phyloP scores from a whole-genome alignment of 2,113 vertebrate species.

The Aleadryas rufinucha region DNA sequence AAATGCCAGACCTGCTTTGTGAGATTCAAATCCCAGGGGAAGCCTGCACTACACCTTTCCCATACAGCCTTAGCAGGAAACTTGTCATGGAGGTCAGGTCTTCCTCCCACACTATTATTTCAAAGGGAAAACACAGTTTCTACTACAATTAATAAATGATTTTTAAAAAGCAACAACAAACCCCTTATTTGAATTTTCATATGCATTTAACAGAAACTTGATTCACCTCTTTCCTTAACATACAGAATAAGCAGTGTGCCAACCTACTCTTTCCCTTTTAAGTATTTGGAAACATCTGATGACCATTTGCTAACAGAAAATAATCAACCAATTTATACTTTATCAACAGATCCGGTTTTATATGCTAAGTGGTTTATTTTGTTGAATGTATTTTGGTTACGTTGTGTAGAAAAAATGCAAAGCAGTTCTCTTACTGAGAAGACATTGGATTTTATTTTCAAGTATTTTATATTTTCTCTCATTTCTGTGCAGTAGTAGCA shows the following conservation, averaged over 20 bases:
- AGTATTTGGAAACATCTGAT: neutral
- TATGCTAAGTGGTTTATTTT: neutral
- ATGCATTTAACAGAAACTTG: accelerated
- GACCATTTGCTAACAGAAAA: neutral
- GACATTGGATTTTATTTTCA: neutral
- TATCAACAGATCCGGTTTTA: neutral
- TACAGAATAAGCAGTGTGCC: accelerated
- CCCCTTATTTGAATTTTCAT: neutral
- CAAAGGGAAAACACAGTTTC: neutral
- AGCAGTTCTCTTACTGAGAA: neutral
- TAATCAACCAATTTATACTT: neutral
- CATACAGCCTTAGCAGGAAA: neutral
- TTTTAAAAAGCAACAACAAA: neutral
- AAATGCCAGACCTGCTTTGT: neutral
- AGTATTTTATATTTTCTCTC: neutral
- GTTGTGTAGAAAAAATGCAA: accelerated
- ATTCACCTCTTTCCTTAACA: neutral
- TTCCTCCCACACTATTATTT: neutral
- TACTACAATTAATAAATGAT: neutral
- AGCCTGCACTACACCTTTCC: neutral
- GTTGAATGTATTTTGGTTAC: neutral
- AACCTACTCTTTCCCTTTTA: neutral
- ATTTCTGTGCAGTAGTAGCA: neutral
- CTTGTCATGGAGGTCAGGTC: neutral
- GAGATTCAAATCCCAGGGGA: neutral